These are phyloP conservation scores for Aricia agestis DNA, from an alignment of 1,140 invertebrate genomes.

Conservation along the genomic window DNA sequence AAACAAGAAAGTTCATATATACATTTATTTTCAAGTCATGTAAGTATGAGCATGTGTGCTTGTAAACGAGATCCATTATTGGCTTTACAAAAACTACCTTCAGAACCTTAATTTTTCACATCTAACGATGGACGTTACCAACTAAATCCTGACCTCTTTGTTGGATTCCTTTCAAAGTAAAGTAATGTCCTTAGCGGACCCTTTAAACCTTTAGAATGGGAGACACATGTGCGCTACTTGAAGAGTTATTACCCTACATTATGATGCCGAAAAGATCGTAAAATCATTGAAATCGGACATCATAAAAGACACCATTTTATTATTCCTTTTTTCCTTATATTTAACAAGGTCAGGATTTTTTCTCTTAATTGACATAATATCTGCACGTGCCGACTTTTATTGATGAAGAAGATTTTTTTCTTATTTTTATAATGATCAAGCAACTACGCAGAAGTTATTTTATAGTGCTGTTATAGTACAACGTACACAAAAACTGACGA, in stretches of 20 bases:
- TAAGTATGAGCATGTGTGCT: too few relatives aligned
- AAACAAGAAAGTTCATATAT: too few relatives aligned
- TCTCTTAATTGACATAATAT: too few relatives aligned
- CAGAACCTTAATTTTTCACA: conserved; percentile 8
- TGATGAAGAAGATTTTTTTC: too few relatives aligned
- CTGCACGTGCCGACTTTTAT: too few relatives aligned
- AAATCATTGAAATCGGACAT: conserved; percentile 27
- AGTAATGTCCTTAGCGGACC: conserved; percentile 48
- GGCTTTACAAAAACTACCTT: background rate
- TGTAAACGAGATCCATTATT: too few relatives aligned
- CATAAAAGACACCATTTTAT: background rate
- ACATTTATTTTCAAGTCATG: too few relatives aligned
- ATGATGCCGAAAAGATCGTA: conserved; percentile 33
- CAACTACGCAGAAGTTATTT: too few relatives aligned
- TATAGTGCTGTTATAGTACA: too few relatives aligned
- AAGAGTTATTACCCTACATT: conserved; percentile 54
- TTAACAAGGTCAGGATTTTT: too few relatives aligned
- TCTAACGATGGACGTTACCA: conserved; percentile 40
- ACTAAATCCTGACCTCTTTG: conserved; percentile 50
- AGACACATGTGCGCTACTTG: conserved; percentile 55
- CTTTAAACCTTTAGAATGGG: conserved; percentile 49
- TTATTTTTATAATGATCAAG: too few relatives aligned
- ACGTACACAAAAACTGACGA: too few relatives aligned
- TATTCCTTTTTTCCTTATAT: background rate
- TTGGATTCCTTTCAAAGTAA: conserved; percentile 38